phyloP scores from a whole-genome alignment of 2,797 vertebrate species.

The Macrochelys suwanniensis region DNA sequence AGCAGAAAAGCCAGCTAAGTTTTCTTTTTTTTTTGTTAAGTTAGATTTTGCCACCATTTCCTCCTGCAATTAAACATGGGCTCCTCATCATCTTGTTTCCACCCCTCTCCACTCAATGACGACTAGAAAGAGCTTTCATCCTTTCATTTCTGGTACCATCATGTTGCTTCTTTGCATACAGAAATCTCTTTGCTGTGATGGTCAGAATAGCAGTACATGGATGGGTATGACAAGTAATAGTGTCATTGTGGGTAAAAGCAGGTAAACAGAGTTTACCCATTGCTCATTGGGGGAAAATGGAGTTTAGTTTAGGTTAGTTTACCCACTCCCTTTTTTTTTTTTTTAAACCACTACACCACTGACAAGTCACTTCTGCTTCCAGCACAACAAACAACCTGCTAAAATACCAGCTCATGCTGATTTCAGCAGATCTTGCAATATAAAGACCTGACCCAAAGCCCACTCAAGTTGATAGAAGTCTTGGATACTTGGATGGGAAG shows the following conservation, averaged over 20 bases:
- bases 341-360: not conserved
- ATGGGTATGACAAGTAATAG: not conserved
- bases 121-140: not conserved
- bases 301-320: not conserved
- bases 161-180: not conserved
- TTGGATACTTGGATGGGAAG: not conserved
- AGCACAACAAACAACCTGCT: not conserved
- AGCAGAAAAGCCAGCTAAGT: not conserved
- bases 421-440: not conserved
- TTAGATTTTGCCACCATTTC: not conserved
- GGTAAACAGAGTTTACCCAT: not conserved
- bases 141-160: not conserved
- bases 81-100: not conserved
- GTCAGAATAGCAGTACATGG: not conserved
- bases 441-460: not conserved
- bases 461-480: not conserved
- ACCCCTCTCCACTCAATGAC: not conserved
- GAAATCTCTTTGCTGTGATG: not conserved
- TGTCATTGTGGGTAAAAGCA: not conserved
- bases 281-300: not conserved
- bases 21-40: not conserved
- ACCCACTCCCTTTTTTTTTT: not conserved
- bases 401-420: fast-evolving
- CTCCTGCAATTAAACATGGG: not conserved
- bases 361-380: not conserved